Conservation (phyloP, 2,888 invertebrate species). For the Lypha dubia region DNA sequence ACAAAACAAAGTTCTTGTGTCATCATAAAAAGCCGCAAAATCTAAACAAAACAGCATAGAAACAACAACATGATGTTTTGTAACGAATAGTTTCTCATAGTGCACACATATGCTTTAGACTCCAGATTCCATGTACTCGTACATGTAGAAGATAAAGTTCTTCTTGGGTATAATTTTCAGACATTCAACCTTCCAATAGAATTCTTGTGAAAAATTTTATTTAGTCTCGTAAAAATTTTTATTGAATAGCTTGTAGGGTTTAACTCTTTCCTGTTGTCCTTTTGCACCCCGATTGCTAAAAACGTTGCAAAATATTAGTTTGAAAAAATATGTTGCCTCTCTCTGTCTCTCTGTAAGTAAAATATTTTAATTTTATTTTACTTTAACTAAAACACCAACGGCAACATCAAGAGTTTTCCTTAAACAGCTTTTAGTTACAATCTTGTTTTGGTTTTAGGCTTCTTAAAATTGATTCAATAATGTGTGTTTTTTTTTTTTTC, state of each 20-base stretch:
- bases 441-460: slow-evolving; percentile 64
- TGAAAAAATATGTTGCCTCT: slow-evolving; percentile 27
- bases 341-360: no score
- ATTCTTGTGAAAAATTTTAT: slow-evolving; percentile 29
- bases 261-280: no score
- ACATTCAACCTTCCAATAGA: neutral
- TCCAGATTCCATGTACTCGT: neutral
- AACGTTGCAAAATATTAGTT: no score
- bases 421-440: slow-evolving; percentile 41
- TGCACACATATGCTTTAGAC: slow-evolving; percentile 55
- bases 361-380: slow-evolving; percentile 33
- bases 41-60: slow-evolving; percentile 65
- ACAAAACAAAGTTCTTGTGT: slow-evolving; percentile 60
- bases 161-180: slow-evolving; percentile 43
- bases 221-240: slow-evolving; percentile 47
- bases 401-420: no score
- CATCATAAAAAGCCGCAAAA: slow-evolving; percentile 66
- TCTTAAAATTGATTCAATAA: slow-evolving; percentile 61
- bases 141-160: slow-evolving; percentile 47
- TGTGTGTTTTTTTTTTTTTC: no score
- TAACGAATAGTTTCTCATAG: slow-evolving; percentile 2
- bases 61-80: slow-evolving; percentile 1
- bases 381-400: neutral
- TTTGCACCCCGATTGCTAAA: neutral
- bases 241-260: slow-evolving; percentile 29